phyloP scores from a whole-genome alignment of 2,888 invertebrate species.

The Ethmia dodecea region DNA sequence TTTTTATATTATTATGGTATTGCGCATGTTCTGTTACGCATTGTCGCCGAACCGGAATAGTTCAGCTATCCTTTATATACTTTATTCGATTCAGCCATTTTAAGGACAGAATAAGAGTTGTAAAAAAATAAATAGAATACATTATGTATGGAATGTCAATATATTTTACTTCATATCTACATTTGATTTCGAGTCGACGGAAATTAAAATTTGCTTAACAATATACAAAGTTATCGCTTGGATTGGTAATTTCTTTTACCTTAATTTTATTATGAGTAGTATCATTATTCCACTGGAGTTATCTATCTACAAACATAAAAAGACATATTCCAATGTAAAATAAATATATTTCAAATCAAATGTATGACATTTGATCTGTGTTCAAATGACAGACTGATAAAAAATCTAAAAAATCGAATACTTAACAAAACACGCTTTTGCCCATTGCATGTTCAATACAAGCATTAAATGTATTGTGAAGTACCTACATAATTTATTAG shows the following conservation, averaged over 20 bases:
- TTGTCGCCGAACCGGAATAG: no score
- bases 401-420: constrained; percentile 75
- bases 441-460: constrained; percentile 50
- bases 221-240: constrained; percentile 59
- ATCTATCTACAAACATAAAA: constrained; percentile 75
- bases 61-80: no score
- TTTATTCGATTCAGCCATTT: no score
- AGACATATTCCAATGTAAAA: constrained; percentile 73
- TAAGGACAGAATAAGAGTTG: no score
- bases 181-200: constrained; percentile 65
- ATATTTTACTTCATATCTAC: constrained; percentile 76
- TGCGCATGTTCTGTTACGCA: no score
- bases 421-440: constrained; percentile 45
- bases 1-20: no score
- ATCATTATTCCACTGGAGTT: constrained; percentile 53
- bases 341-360: constrained; percentile 78
- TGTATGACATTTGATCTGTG: constrained; percentile 76
- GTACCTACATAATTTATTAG: no score
- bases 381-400: constrained; percentile 70
- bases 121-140: not conserved
- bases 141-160: constrained; percentile 70
- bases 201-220: constrained; percentile 65
- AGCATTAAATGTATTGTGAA: no score
- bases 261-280: constrained; percentile 35
- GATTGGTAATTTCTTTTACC: constrained; percentile 38